phyloP scores from a whole-genome alignment of 2,888 invertebrate species.

The Nudaria mundana region DNA sequence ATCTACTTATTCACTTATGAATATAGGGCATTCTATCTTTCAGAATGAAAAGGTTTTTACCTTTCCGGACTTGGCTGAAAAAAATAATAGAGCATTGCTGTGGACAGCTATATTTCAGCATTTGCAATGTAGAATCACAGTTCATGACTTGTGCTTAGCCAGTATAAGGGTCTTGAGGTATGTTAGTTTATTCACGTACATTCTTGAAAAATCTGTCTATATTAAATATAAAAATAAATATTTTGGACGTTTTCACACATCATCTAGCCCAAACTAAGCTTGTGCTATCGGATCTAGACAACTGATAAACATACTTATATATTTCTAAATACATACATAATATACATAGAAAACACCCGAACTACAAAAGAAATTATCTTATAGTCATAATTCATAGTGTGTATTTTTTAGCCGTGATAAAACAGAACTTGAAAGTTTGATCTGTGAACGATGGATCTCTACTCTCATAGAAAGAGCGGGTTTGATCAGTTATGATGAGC shows the following conservation, averaged over 20 bases:
- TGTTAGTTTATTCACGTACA: slow-evolving; percentile 2
- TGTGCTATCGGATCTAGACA: too few relatives aligned
- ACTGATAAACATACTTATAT: too few relatives aligned
- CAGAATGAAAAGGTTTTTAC: slow-evolving; percentile 77
- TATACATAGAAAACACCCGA: too few relatives aligned
- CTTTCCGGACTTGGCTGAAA: slow-evolving; percentile 82
- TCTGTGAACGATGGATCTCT: slow-evolving; percentile 85
- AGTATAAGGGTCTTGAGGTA: slow-evolving; percentile 86
- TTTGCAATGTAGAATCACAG: slow-evolving; percentile 71
- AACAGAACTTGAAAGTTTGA: slow-evolving; percentile 83
- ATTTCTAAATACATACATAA: too few relatives aligned
- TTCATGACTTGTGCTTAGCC: slow-evolving; percentile 80
- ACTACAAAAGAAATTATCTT: too few relatives aligned
- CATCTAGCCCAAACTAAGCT: too few relatives aligned
- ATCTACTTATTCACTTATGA: too few relatives aligned
- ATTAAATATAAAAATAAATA: too few relatives aligned
- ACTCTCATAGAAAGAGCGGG: slow-evolving; percentile 86
- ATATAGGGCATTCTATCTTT: slow-evolving; percentile 23
- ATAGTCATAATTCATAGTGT: too few relatives aligned
- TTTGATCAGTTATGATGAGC: slow-evolving; percentile 68
- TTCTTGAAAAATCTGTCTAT: neutral
- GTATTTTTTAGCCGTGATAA: slow-evolving; percentile 88
- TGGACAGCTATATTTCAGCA: slow-evolving; percentile 83
- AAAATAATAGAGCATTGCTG: slow-evolving; percentile 76
- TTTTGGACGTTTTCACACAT: too few relatives aligned